Conservation (phyloP, 2,797 vertebrate species). For the Mormyrops boulengeri region DNA sequence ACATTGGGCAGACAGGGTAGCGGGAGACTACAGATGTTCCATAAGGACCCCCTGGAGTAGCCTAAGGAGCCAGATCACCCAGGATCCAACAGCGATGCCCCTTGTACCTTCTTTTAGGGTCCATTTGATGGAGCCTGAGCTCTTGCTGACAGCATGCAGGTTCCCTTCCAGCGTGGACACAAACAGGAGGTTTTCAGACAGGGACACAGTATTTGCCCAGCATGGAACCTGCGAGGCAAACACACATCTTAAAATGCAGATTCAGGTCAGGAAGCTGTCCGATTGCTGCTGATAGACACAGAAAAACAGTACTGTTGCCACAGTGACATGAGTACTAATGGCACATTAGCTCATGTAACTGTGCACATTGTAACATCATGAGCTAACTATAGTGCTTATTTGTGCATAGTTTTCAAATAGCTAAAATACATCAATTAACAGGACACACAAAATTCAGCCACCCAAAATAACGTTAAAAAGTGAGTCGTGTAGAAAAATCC, state of each 20-base stretch:
- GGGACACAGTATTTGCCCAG: slow-evolving; percentile 73
- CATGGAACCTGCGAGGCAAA: slow-evolving; percentile 57
- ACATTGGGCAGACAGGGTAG: background rate
- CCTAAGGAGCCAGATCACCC: background rate
- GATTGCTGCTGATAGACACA: background rate
- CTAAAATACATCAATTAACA: background rate
- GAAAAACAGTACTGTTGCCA: background rate
- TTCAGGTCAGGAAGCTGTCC: background rate
- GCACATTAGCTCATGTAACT: background rate
- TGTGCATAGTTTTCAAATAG: background rate
- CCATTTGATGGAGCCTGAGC: slow-evolving; percentile 92
- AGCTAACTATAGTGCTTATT: background rate
- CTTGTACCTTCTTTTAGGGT: slow-evolving; percentile 92
- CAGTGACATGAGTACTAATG: background rate
- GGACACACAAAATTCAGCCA: background rate
- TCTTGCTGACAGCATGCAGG: slow-evolving; percentile 92
- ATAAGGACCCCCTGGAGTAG: background rate
- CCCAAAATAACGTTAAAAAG: background rate
- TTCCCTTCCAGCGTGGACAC: slow-evolving; percentile 94
- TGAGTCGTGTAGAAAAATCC: background rate
- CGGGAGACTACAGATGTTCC: background rate
- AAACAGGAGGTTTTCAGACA: slow-evolving; percentile 89
- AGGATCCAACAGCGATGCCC: background rate
- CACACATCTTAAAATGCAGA: background rate
- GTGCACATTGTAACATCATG: background rate